Base-by-base conservation (phyloP, 2,797 vertebrate species). In the Sebastes minor region DNA sequence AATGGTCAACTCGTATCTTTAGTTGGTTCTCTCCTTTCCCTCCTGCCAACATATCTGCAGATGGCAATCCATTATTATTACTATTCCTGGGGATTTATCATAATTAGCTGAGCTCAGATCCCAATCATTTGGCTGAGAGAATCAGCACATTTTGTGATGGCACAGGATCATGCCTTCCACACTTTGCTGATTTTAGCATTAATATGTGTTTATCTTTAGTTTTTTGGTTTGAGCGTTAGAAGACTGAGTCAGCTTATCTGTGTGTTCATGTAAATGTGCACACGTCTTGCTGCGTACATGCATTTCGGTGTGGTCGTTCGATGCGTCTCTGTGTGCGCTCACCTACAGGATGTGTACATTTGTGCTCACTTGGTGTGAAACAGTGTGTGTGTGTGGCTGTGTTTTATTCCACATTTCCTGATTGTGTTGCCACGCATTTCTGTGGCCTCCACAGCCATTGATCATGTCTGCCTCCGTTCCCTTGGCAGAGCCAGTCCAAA, bases 41-140 rank as follows among this genome's bases (percentile, higher is more conserved):
- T 71, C 35, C 73, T 67, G 74, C 84, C 81, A 78, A 59, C 69
- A 42, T 80, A 60, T 76, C 55, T 80, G 76, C 78, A 88, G 81
- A 93, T 86, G 78, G 71, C 82, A 75, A 79, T 84, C 65, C 30
- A 22, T 87, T 89, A 85, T 81, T 88, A 87, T 84, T 64, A 32
- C 71, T 61, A 64, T 83, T 86, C 77, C 72, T 7, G 11, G 56
- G 80, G 87, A 92, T 92, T 91, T 78, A 87, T 92, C 85, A 84
- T 86, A 86, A 92, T 94, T 92, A 92, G 81, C 85, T 57, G 72
- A 86, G 84, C 72, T 89, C 78, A 81, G 71, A 88, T 90, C 71
- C 68, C 76, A 82, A 86, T 91, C 78, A 78, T 88, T 78, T 84
- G 65, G 68, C 78, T 76, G 46, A 81, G 64, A 78, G 61, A 86